A percentile compares a stretch with the other conserved stretches of the same genome.
phyloP scores from a whole-genome alignment of 2,113 vertebrate genomes.

The Cephalopholis sonnerati region DNA sequence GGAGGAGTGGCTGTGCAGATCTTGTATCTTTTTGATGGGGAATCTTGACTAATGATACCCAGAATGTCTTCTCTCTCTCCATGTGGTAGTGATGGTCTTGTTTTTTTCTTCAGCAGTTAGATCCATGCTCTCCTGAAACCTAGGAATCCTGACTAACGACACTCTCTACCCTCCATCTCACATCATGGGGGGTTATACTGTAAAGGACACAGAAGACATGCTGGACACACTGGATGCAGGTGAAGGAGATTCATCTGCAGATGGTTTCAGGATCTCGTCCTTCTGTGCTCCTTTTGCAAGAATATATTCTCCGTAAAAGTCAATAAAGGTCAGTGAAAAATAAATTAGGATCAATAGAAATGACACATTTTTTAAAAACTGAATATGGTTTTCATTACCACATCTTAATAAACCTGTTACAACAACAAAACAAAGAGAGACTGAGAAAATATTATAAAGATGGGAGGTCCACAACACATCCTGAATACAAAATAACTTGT shows the following conservation, averaged over 20 bases:
- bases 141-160: neutral
- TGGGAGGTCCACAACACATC: too few relatives aligned
- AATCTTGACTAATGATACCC: neutral
- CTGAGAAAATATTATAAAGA: too few relatives aligned
- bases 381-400: too few relatives aligned
- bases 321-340: neutral
- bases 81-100: neutral
- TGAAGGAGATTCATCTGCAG: neutral
- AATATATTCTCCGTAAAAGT: neutral
- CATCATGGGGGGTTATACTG: neutral
- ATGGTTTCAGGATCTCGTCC: neutral
- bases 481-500: too few relatives aligned
- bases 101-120: neutral
- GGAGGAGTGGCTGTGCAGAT: neutral
- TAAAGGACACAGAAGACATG: neutral
- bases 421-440: too few relatives aligned
- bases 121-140: neutral
- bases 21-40: neutral
- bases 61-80: too few relatives aligned
- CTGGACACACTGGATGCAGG: neutral
- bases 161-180: neutral
- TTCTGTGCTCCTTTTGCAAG: neutral
- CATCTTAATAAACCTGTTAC: too few relatives aligned
- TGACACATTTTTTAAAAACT: neutral
- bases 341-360: neutral